Percentiles rank a stretch among this genome's conserved stretches.
Evolutionary conservation across 2,888 invertebrate genomes (phyloP).

Genomic region (Falcaria lacertinaria): DNA sequence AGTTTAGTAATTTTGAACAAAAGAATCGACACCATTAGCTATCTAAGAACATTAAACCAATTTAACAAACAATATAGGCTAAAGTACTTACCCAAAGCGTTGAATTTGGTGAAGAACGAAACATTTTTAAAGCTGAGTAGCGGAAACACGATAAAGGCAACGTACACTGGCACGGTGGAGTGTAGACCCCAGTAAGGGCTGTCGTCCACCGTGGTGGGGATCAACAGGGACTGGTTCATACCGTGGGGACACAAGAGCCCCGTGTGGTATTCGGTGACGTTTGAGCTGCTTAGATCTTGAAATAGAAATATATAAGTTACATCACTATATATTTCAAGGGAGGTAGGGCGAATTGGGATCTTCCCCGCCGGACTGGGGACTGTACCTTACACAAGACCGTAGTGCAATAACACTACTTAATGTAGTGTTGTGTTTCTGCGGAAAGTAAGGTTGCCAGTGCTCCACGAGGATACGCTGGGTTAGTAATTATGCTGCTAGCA

Average conservation of each 20-base stretch:
- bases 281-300: constrained; percentile 44
- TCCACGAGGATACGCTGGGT: too few relatives aligned
- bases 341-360: too few relatives aligned
- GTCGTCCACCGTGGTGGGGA: constrained; percentile 37
- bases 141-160: constrained; percentile 88
- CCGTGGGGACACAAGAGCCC: constrained; percentile 66
- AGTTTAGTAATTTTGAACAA: too few relatives aligned
- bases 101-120: constrained; percentile 95
- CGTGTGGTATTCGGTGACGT: constrained; percentile 36
- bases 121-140: constrained; percentile 91
- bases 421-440: too few relatives aligned
- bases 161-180: constrained; percentile 89
- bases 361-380: too few relatives aligned
- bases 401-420: too few relatives aligned
- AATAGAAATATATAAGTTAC: constrained; percentile 5
- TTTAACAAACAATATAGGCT: background rate
- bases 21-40: too few relatives aligned
- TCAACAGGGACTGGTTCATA: constrained; percentile 35
- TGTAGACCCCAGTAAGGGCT: constrained; percentile 85
- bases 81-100: constrained; percentile 86
- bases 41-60: too few relatives aligned
- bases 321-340: too few relatives aligned
- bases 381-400: too few relatives aligned
- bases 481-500: too few relatives aligned
- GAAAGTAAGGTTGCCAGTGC: too few relatives aligned